These are phyloP conservation scores for Eutolmus rufibarbis DNA, from an alignment of 2,888 invertebrate genomes.

Conservation along the genomic window DNA sequence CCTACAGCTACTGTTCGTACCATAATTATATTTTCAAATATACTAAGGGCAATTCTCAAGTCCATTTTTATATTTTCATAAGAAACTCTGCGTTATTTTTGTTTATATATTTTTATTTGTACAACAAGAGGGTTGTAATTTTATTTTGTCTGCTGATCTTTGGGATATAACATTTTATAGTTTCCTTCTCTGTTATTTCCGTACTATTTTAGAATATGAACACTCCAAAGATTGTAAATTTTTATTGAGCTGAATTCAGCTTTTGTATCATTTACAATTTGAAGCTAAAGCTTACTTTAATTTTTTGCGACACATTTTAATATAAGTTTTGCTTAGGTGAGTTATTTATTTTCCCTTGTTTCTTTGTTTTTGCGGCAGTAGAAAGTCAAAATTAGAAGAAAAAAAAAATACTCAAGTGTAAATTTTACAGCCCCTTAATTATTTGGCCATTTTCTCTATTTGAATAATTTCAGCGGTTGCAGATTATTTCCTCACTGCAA, in stretches of 20 bases:
- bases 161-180: too few relatives aligned
- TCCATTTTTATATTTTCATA: not conserved
- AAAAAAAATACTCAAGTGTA: not conserved
- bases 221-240: not conserved
- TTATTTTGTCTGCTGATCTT: too few relatives aligned
- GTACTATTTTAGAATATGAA: not conserved
- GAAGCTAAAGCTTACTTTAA: not conserved
- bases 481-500: not conserved
- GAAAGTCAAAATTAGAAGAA: not conserved
- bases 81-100: not conserved
- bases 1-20: too few relatives aligned
- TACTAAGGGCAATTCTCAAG: too few relatives aligned
- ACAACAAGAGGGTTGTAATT: too few relatives aligned
- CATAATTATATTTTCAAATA: too few relatives aligned
- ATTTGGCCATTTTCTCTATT: not conserved
- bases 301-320: not conserved
- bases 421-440: not conserved
- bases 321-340: not conserved
- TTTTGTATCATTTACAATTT: not conserved
- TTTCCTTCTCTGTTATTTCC: not conserved
- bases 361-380: not conserved
- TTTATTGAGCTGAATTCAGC: not conserved
- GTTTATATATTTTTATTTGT: not conserved
- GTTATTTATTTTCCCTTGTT: not conserved
- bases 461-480: conserved; percentile 11